A percentile compares a stretch with the other conserved stretches of the same genome.
Evolutionary conservation across 2,113 vertebrate species (phyloP).

Genomic region (Lagopus muta): DNA sequence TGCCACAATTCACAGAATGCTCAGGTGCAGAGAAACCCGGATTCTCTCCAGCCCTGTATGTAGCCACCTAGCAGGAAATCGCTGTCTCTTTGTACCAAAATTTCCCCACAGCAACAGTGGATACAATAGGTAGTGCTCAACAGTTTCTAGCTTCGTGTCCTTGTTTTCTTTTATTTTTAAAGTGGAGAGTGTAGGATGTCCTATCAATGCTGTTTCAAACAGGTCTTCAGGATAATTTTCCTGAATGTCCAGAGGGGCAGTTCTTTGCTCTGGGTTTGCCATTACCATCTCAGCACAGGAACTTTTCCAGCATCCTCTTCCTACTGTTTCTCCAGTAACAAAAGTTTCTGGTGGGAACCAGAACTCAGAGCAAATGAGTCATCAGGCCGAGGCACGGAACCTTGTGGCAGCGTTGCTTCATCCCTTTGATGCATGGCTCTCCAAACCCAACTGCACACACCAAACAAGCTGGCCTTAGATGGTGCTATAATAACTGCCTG

Average conservation of each 20-base stretch:
- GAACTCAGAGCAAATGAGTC: not conserved
- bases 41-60: not conserved
- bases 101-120: not conserved
- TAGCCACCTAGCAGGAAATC: not conserved
- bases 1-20: not conserved
- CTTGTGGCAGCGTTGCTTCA: not conserved
- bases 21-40: not conserved
- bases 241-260: not conserved
- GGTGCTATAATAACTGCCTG: not conserved
- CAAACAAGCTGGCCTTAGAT: not conserved
- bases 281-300: not conserved
- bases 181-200: not conserved
- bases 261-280: not conserved
- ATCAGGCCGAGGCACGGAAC: rapidly evolving
- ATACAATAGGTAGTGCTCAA: not conserved
- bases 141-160: not conserved
- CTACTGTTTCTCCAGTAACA: not conserved
- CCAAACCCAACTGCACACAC: rapidly evolving
- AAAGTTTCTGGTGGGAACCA: not conserved
- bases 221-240: not conserved
- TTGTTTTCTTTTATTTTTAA: not conserved
- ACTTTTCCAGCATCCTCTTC: not conserved
- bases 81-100: not conserved
- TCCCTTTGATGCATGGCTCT: not conserved
- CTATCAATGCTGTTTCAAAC: not conserved